Evolutionary conservation across 2,888 invertebrate genomes (phyloP).

Genomic region (Nipponacmea schrenckii): DNA sequence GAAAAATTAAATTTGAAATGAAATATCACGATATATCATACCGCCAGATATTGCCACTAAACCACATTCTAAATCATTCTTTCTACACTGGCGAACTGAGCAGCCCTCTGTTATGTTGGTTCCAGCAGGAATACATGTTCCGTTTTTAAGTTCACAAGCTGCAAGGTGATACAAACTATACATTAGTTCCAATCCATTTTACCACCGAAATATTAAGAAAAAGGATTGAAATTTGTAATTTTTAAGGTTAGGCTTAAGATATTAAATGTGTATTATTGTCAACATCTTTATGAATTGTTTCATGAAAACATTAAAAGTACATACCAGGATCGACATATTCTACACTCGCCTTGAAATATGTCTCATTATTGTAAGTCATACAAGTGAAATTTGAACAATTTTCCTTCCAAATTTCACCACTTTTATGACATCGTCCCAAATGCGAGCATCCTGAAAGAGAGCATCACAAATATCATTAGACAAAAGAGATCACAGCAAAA

Average conservation of each 20-base stretch:
- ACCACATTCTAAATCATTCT: background rate
- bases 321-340: constrained; percentile 5
- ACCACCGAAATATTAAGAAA: too few relatives aligned
- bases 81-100: background rate
- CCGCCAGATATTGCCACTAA: background rate
- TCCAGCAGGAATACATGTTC: background rate
- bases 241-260: too few relatives aligned
- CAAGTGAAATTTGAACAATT: constrained; percentile 12
- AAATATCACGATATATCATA: background rate
- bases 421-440: background rate
- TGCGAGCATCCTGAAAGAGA: constrained; percentile 5
- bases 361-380: background rate
- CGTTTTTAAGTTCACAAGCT: background rate
- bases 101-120: background rate
- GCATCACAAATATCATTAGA: too few relatives aligned
- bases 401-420: background rate
- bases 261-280: too few relatives aligned
- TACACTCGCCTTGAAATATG: background rate
- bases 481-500: too few relatives aligned
- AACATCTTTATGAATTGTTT: too few relatives aligned
- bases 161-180: background rate
- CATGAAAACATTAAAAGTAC: background rate
- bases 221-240: too few relatives aligned
- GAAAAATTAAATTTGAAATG: too few relatives aligned
- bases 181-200: background rate